A percentile compares a stretch with the other conserved stretches of the same genome.
Evolutionary conservation across 2,888 invertebrate genomes (phyloP).

Genomic region (Autographa pulchrina): DNA sequence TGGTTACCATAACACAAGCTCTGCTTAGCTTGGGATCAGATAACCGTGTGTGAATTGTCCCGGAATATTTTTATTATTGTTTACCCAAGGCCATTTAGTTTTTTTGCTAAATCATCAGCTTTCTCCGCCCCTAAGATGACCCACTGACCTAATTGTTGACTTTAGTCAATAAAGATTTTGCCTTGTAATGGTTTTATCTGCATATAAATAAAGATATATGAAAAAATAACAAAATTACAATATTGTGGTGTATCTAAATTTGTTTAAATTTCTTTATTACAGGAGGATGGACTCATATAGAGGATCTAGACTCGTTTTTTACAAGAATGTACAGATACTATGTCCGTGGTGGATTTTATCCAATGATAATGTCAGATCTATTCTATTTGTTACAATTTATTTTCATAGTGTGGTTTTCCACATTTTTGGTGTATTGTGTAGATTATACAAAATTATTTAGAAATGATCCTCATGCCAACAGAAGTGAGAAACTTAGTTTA

Average conservation of each 20-base stretch:
- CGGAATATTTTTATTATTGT: too few species aligned
- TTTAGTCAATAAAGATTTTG: background rate
- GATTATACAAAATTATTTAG: conserved; percentile 95
- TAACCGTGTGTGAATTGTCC: too few species aligned
- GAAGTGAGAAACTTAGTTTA: conserved; percentile 82
- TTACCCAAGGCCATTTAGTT: conserved; percentile 58
- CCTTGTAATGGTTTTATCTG: conserved; percentile 5
- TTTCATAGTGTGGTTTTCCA: conserved; percentile 96
- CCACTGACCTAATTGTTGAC: background rate
- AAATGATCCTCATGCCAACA: conserved; percentile 83
- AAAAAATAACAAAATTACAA: background rate
- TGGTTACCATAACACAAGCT: too few species aligned
- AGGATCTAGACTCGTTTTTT: conserved; percentile 99
- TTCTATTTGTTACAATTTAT: conserved; percentile 95
- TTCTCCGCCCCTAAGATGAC: too few species aligned
- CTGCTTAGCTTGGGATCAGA: too few species aligned
- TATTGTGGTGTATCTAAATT: background rate
- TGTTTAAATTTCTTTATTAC: conserved; percentile 66
- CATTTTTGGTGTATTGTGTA: conserved; percentile 96
- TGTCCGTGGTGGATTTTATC: conserved; percentile 97
- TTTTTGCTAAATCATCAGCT: conserved; percentile 60
- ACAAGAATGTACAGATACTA: conserved; percentile 98
- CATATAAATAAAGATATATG: background rate
- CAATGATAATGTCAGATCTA: conserved; percentile 95
- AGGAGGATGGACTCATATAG: conserved; percentile 98